A percentile compares a stretch with the other conserved stretches of the same genome.
Conservation (phyloP, 2,797 vertebrate genomes). For the Chiloscyllium punctatum region DNA sequence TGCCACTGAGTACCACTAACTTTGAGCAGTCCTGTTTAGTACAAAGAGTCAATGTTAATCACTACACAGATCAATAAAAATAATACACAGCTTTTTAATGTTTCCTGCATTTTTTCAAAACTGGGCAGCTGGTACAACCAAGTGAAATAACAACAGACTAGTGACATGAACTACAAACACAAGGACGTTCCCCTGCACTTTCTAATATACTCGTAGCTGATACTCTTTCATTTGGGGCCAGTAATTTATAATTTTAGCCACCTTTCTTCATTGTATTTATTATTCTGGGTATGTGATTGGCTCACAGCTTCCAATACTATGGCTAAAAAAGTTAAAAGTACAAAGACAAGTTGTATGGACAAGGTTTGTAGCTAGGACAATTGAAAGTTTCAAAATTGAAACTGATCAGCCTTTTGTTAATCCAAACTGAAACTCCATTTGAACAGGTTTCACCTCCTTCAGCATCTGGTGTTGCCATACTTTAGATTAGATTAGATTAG, state of each 20-base stretch:
- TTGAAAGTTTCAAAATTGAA: not conserved
- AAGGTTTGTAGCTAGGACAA: not conserved
- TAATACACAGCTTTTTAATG: not conserved
- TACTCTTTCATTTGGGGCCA: not conserved
- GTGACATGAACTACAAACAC: not conserved
- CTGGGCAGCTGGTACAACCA: not conserved
- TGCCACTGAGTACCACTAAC: not conserved
- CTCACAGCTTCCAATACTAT: not conserved
- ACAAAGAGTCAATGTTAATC: conserved; percentile 5
- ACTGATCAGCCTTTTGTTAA: not conserved
- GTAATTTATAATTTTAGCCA: not conserved
- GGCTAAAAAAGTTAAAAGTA: not conserved
- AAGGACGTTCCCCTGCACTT: not conserved
- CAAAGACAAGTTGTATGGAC: not conserved
- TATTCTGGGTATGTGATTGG: not conserved
- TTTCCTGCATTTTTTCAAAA: not conserved
- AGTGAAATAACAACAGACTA: not conserved
- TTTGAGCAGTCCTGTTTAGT: not conserved
- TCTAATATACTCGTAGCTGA: not conserved
- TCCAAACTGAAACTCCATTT: too few relatives aligned
- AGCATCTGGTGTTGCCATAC: not conserved
- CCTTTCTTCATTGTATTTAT: not conserved
- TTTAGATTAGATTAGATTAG: too few relatives aligned
- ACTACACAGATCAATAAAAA: conserved; percentile 13
- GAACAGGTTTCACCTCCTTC: not conserved